A percentile compares a stretch with the other conserved stretches of the same genome.
These are phyloP conservation scores for Brassicogethes aeneus DNA, from an alignment of 2,888 invertebrate genomes.

Conservation along the genomic window DNA sequence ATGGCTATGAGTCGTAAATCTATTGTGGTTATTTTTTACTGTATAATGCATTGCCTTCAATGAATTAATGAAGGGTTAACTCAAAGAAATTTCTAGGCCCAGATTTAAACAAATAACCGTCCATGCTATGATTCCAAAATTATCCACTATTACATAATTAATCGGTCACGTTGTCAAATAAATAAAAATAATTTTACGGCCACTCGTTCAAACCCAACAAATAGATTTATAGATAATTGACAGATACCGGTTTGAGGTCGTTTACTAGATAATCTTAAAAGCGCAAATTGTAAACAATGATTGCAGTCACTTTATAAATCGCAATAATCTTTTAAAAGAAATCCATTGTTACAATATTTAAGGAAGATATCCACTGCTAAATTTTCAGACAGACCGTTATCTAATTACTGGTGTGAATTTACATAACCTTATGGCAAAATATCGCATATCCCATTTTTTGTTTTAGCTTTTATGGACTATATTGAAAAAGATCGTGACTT, in stretches of 20 bases:
- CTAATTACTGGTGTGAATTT: not conserved
- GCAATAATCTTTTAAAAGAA: conserved; percentile 10
- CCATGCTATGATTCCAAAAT: too few species aligned
- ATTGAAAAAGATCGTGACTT: too few species aligned
- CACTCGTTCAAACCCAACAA: too few species aligned
- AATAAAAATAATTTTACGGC: too few species aligned
- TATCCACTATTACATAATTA: too few species aligned
- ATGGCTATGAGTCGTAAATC: conserved; percentile 41
- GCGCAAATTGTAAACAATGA: conserved; percentile 18
- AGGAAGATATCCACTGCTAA: conserved; percentile 1
- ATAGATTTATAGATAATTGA: not conserved
- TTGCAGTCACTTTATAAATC: conserved; percentile 16
- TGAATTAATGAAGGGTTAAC: conserved; percentile 20
- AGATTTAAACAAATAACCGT: too few species aligned
- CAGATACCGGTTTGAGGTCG: conserved; percentile 2
- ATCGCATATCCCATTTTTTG: too few species aligned
- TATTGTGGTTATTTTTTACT: conserved; percentile 33
- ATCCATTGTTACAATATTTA: not conserved
- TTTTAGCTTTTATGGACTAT: too few species aligned
- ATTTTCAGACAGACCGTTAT: too few species aligned
- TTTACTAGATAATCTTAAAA: conserved; percentile 16
- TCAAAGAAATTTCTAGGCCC: too few species aligned
- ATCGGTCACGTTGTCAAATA: too few species aligned
- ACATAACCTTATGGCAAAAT: too few species aligned
- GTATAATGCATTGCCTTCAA: conserved; percentile 28